Conservation (phyloP, 1,140 invertebrate genomes). For the Macrobrachium rosenbergii region DNA sequence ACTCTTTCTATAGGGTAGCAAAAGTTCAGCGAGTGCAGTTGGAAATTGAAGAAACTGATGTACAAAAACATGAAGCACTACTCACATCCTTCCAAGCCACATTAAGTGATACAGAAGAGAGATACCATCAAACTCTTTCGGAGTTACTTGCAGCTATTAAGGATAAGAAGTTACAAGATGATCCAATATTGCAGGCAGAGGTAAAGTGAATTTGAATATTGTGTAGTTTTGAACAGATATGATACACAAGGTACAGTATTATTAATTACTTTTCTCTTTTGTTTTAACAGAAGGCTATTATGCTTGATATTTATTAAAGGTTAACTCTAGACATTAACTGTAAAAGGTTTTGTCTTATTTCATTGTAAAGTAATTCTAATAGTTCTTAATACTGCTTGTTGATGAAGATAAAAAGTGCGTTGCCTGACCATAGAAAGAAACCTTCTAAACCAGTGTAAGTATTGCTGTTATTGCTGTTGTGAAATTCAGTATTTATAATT, state of each 20-base stretch:
- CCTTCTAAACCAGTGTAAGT: no score
- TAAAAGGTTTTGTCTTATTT: no score
- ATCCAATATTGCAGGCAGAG: constrained; percentile 42
- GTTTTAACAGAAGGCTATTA: no score
- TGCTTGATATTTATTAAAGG: no score
- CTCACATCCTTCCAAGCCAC: constrained; percentile 47
- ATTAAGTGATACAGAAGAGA: constrained; percentile 59
- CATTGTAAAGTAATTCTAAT: no score
- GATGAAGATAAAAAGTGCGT: no score
- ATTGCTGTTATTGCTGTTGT: no score
- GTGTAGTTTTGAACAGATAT: neutral
- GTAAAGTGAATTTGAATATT: neutral
- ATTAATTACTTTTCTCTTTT: no score
- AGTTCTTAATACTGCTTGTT: no score
- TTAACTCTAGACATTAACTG: no score
- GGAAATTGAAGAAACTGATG: constrained; percentile 61
- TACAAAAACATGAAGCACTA: constrained; percentile 52
- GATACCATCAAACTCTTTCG: constrained; percentile 62
- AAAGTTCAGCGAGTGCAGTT: constrained; percentile 64
- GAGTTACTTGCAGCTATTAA: constrained; percentile 49
- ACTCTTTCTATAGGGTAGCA: constrained; percentile 53
- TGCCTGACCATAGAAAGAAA: no score
- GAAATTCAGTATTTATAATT: no score
- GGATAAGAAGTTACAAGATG: constrained; percentile 49
- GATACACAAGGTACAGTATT: neutral